Percentiles rank a stretch among this genome's conserved stretches.
phyloP scores from a whole-genome alignment of 2,797 vertebrate species.

The Iguana delicatissima region DNA sequence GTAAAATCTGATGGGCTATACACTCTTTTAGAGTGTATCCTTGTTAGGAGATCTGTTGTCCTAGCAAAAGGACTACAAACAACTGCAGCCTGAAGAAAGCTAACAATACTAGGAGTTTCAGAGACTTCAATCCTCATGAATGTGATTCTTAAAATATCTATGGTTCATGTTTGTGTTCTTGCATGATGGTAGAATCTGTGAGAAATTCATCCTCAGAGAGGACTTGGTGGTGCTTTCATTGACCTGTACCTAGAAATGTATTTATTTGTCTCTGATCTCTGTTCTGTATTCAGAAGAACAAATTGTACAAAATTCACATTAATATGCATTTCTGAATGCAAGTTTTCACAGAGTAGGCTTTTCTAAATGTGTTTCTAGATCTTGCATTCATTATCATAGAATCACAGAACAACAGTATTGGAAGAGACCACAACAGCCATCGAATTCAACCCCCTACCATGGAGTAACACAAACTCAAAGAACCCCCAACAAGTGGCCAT shows the following conservation, averaged over 20 bases:
- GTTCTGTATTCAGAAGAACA: not conserved
- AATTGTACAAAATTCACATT: not conserved
- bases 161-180: too few relatives aligned
- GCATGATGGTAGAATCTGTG: too few relatives aligned
- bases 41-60: constrained; percentile 7
- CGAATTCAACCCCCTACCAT: too few relatives aligned
- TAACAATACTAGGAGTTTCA: not conserved
- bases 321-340: not conserved
- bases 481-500: too few relatives aligned
- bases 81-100: not conserved
- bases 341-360: not conserved
- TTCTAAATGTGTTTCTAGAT: not conserved
- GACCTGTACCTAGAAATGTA: not conserved
- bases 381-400: not conserved
- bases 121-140: not conserved
- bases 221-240: not conserved
- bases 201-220: too few relatives aligned
- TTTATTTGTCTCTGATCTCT: not conserved
- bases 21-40: too few relatives aligned
- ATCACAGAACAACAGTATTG: too few relatives aligned
- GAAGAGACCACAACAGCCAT: too few relatives aligned
- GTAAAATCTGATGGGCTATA: too few relatives aligned
- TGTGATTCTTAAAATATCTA: too few relatives aligned
- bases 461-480: too few relatives aligned
- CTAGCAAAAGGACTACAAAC: not conserved